Evolutionary conservation across 2,888 invertebrate species (phyloP).

Genomic region (Zelleria hepariella): DNA sequence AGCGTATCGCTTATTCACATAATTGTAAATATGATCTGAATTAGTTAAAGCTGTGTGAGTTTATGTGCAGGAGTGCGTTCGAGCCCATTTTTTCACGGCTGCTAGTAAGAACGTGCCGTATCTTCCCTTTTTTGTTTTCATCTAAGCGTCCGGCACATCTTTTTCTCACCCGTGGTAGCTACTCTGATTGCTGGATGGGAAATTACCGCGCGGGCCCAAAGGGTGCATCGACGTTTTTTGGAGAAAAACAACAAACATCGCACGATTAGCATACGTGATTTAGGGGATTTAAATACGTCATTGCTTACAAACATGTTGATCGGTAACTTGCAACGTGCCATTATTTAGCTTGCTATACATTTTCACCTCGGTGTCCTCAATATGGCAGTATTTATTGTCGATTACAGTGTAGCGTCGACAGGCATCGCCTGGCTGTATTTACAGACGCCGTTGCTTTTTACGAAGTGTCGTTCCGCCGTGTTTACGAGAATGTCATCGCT

Average conservation of each 20-base stretch:
- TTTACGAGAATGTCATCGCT: slow-evolving; percentile 53
- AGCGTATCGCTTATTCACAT: no score
- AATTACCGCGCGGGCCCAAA: not conserved
- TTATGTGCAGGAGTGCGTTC: no score
- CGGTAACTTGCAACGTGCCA: no score
- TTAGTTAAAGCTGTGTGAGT: no score
- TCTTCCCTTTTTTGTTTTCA: no score
- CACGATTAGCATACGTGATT: slow-evolving; percentile 1
- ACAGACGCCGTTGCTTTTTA: slow-evolving; percentile 63
- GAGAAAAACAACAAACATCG: not conserved
- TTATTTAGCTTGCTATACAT: not conserved
- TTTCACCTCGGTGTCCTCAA: not conserved
- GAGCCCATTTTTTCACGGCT: no score
- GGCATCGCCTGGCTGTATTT: slow-evolving; percentile 63
- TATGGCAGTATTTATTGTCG: not conserved
- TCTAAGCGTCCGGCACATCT: no score
- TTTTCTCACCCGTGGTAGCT: no score
- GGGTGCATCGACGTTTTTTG: not conserved
- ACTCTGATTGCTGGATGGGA: not conserved
- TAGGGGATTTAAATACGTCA: not conserved
- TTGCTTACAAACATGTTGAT: not conserved
- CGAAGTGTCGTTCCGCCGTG: slow-evolving; percentile 42
- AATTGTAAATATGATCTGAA: no score
- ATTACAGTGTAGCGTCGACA: slow-evolving; percentile 17
- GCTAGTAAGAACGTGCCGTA: no score